Base-by-base conservation (phyloP, 1,140 invertebrate genomes). In the Brachionus angularis region DNA sequence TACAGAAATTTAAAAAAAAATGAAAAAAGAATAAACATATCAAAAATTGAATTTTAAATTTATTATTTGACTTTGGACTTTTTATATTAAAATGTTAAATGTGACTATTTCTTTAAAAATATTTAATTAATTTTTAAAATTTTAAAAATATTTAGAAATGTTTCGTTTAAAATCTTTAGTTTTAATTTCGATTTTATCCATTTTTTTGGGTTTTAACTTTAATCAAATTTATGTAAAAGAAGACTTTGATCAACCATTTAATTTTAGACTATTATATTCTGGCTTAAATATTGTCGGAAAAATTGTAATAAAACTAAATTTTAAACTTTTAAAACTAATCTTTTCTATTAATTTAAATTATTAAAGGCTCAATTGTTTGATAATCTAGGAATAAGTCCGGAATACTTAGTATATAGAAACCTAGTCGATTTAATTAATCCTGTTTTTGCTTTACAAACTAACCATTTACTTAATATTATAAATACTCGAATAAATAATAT, bases 121-220 rank as follows among this genome's bases (percentile, higher is more conserved):
- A n/a, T n/a, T n/a, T n/a, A n/a, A n/a, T n/a, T n/a, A n/a, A n/a
- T n/a, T n/a, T n/a, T n/a, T n/a, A n/a, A 47, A 47, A 21, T 47
- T 14, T 25, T 50, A 23, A 50, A 27, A 27, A 2, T 50, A 0
- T 50, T 50, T 50, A 50, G 47, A 58, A 58, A 58, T 58, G 53
- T 21, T 58, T 2, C 36, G n/a, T 21, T 36, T 36, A 58, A 16
- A 21, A 10, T 36, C 27, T 3, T 31, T 34, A 8, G 21, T 58
- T 58, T 58, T 42, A 3, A 36, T 39, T 36, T n/a, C 53, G 0
- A 27, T 58, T 10, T 8, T 23, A 23, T 33, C 34, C n/a, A 21
- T 21, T 36, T 18, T 39, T 7, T 18, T 58, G 3, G n/a, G 36
- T 18, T 5, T 50, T 12, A 50, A 36, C 53, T 36, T 39, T 36